Percentiles rank a stretch among this genome's conserved stretches.
These are phyloP conservation scores for Anguilla pacifica DNA, from an alignment of 2,797 vertebrate species.

Conservation along the genomic window DNA sequence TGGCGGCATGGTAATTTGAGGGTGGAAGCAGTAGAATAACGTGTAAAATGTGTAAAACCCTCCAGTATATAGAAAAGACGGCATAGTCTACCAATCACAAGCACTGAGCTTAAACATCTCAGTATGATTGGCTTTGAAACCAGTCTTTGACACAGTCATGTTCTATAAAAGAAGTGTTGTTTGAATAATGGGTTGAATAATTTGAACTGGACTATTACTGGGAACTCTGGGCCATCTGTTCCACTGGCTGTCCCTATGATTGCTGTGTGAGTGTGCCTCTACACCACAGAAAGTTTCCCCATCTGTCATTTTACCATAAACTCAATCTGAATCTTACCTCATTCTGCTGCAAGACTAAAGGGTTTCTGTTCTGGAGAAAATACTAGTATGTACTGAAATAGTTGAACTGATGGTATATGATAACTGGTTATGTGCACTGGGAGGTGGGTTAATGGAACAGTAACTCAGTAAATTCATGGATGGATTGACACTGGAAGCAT, in stretches of 20 bases:
- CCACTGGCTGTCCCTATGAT: neutral
- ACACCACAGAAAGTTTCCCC: neutral
- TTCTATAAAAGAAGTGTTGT: no score
- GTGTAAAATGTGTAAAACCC: neutral
- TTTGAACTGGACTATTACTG: neutral
- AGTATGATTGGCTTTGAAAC: neutral
- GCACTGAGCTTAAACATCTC: neutral
- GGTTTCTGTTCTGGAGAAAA: neutral
- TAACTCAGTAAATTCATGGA: neutral
- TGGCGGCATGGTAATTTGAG: neutral
- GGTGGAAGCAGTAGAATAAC: neutral
- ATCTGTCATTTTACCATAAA: conserved; percentile 8
- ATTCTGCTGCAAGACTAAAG: neutral
- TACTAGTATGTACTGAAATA: neutral
- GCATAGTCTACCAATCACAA: neutral
- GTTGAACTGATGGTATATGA: neutral
- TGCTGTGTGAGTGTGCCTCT: neutral
- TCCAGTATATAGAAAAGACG: neutral
- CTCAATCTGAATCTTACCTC: neutral
- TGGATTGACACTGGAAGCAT: neutral
- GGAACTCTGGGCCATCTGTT: neutral
- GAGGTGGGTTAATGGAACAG: neutral
- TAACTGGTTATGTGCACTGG: neutral
- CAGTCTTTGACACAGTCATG: neutral
- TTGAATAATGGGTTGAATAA: neutral